Percentiles rank a stretch among this genome's conserved stretches.
Evolutionary conservation across 2,888 invertebrate species (phyloP).

Genomic region (Petrolisthes manimaculis): DNA sequence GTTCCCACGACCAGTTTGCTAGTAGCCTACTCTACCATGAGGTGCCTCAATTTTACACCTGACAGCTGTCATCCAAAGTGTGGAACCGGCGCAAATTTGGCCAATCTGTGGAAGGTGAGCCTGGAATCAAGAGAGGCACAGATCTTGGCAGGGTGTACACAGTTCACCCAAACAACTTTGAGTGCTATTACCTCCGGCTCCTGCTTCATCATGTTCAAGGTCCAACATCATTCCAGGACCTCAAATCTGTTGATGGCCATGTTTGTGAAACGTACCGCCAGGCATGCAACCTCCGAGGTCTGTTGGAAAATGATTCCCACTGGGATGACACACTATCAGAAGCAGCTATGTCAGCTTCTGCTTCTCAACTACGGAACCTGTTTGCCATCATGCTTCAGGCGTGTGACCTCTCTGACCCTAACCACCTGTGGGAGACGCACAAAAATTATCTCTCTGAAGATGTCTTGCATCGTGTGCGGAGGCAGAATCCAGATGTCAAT

Average conservation of each 20-base stretch:
- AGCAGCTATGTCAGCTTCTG: constrained; percentile 1
- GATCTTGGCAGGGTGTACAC: background rate
- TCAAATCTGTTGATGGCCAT: background rate
- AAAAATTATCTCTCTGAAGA: background rate
- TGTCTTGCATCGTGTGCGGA: background rate
- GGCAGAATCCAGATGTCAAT: background rate
- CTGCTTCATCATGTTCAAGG: background rate
- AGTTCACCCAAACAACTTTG: background rate
- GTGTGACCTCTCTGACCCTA: background rate
- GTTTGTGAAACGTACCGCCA: background rate
- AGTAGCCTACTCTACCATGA: too few relatives aligned
- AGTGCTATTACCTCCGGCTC: background rate
- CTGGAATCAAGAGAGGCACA: too few relatives aligned
- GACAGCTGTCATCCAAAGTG: too few relatives aligned
- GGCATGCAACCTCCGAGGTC: background rate
- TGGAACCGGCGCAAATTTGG: too few relatives aligned
- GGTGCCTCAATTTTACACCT: too few relatives aligned
- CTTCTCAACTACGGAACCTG: background rate
- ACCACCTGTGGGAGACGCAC: background rate
- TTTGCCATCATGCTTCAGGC: constrained; percentile 14
- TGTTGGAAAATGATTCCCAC: background rate
- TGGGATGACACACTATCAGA: background rate
- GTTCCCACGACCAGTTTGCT: background rate
- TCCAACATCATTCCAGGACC: background rate
- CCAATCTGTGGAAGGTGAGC: too few relatives aligned